These are phyloP conservation scores for Epinephelus coioides DNA, from an alignment of 2,797 vertebrate species.

Conservation along the genomic window DNA sequence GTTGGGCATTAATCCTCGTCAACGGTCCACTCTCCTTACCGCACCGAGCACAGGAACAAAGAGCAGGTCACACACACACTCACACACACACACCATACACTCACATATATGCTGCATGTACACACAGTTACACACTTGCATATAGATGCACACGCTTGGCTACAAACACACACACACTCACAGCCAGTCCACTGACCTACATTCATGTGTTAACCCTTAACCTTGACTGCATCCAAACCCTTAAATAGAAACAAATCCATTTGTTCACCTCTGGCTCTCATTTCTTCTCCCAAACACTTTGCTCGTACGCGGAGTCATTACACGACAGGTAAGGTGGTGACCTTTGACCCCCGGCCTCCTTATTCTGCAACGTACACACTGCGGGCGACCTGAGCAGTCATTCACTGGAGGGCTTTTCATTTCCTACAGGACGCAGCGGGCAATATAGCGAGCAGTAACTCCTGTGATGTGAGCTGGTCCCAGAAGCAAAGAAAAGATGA, in stretches of 20 bases:
- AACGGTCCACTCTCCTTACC: slow-evolving; percentile 78
- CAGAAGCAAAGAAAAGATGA: neutral
- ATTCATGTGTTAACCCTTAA: slow-evolving; percentile 68
- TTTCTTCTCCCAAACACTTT: neutral
- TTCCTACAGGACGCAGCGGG: neutral
- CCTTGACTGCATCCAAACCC: slow-evolving; percentile 45
- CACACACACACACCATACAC: neutral
- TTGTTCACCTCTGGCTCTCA: slow-evolving; percentile 4
- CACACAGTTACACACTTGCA: slow-evolving; percentile 15
- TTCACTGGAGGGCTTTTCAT: neutral
- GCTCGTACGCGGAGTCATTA: neutral
- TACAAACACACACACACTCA: slow-evolving; percentile 16
- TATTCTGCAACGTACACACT: neutral
- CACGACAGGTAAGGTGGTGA: neutral
- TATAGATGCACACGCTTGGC: slow-evolving; percentile 5
- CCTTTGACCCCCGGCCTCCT: slow-evolving; percentile 47
- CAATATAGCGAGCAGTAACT: too few relatives aligned
- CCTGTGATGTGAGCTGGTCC: too few relatives aligned
- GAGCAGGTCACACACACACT: slow-evolving; percentile 75
- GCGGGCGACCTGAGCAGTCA: neutral
- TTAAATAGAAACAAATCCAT: slow-evolving; percentile 51
- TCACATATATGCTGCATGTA: neutral
- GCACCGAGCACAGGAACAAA: slow-evolving; percentile 78
- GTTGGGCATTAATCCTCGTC: slow-evolving; percentile 85
- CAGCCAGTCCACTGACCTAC: slow-evolving; percentile 67